Evolutionary conservation across 2,797 vertebrate genomes (phyloP).

Genomic region (Potorous gilbertii): DNA sequence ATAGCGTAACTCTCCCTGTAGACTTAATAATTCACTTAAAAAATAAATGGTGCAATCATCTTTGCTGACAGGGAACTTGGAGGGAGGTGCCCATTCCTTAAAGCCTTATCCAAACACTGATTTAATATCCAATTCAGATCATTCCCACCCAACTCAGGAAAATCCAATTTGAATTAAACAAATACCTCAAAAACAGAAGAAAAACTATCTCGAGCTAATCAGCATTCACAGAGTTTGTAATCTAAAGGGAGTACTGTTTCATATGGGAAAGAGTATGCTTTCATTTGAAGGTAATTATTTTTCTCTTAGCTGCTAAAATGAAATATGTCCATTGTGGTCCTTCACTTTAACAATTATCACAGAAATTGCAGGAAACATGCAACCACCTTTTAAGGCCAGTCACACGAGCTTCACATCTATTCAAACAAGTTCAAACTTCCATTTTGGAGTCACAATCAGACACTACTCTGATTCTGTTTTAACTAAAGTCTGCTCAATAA

Average conservation of each 20-base stretch:
- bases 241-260: conserved; percentile 37
- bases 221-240: not conserved
- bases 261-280: not conserved
- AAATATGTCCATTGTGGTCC: conserved; percentile 33
- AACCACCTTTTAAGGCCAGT: conserved; percentile 50
- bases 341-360: conserved; percentile 48
- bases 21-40: conserved; percentile 33
- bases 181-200: not conserved
- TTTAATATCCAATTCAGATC: conserved; percentile 8
- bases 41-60: conserved; percentile 11
- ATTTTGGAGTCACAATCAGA: not conserved
- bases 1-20: conserved; percentile 35
- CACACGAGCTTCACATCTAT: conserved; percentile 28
- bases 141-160: conserved; percentile 35
- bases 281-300: conserved; percentile 33
- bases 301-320: conserved; percentile 34
- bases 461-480: not conserved
- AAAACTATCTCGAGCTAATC: not conserved
- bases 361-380: conserved; percentile 49
- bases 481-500: not conserved
- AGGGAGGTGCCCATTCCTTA: not conserved
- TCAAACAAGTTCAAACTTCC: conserved; percentile 45
- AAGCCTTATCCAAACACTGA: conserved; percentile 1
- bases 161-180: conserved; percentile 14
- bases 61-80: conserved; percentile 27